phyloP scores from a whole-genome alignment of 1,140 invertebrate species.

The Procambarus virginalis region DNA sequence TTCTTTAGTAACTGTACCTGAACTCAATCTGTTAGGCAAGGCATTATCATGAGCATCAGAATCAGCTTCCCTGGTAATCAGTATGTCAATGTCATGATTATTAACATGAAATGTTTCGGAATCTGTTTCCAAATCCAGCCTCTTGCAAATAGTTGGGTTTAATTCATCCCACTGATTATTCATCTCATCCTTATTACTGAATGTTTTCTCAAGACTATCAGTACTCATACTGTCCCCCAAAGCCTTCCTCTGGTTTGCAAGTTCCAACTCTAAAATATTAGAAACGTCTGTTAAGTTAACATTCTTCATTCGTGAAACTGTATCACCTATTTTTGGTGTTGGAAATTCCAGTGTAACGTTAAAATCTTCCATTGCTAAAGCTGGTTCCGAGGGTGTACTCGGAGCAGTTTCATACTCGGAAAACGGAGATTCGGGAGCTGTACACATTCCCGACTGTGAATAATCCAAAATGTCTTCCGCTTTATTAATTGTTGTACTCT shows the following conservation, averaged over 20 bases:
- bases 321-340: slow-evolving; percentile 44
- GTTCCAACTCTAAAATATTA: slow-evolving; percentile 20
- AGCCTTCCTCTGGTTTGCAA: slow-evolving; percentile 19
- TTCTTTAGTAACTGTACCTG: slow-evolving; percentile 53
- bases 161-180: too few species aligned
- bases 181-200: background rate
- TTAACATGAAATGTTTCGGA: background rate
- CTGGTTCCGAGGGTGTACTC: slow-evolving; percentile 37
- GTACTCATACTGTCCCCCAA: slow-evolving; percentile 11
- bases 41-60: background rate
- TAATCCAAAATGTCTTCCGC: background rate
- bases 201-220: slow-evolving; percentile 47
- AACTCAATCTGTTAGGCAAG: slow-evolving; percentile 24
- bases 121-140: background rate
- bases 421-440: slow-evolving; percentile 30
- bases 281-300: slow-evolving; percentile 37
- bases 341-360: slow-evolving; percentile 47
- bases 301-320: background rate
- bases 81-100: background rate
- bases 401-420: slow-evolving; percentile 60
- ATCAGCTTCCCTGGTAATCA: background rate
- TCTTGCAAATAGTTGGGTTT: too few species aligned
- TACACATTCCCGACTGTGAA: slow-evolving; percentile 28
- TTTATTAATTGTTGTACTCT: background rate
- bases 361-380: slow-evolving; percentile 21